Base-by-base conservation (phyloP, 2,797 vertebrate genomes). In the Cynopterus sphinx region DNA sequence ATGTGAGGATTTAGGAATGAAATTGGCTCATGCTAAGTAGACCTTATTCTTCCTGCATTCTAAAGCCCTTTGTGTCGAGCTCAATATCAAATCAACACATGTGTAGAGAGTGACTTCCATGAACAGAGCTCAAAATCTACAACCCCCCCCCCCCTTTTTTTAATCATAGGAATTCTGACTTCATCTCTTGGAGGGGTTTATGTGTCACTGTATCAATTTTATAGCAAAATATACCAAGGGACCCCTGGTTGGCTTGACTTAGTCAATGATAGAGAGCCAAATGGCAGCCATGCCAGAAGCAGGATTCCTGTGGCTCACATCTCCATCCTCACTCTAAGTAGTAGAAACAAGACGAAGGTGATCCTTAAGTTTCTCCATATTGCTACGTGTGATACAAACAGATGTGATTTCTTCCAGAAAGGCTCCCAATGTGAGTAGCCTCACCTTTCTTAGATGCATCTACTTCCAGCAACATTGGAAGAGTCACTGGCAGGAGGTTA, bases 111-210 rank as follows among this genome's bases (percentile, higher is more conserved):
- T 39, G 12, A 17, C 10, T 87, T 91, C 61, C 22, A 36, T 12
- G 6, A 49, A 70, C 13, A 70, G 13, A 61, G 26, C n/a, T 84
- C 41, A 71, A 96, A 95, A 91, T 28, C 61, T 71, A 67, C 73
- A 49, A 16, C 49, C 49, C 49, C 4, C 49, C 46, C 15, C 49
- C 46, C 46, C 11, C 46, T 51, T 59, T 75, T 79, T 41, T 81
- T 71, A 6, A 31, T 61, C 67, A 70, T 26, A 70, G 78, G 68
- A 95, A 93, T 93, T 95, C 71, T 95, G 89, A 91, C 57, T 94
- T 95, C 82, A 95, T 95, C 57, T 90, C 67, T 79, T 86, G 31
- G 78, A 97, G 90, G 82, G 49, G 70, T 46, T 93, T 91, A 24
- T 8, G 11, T 73, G 53, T 86, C 85, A 68, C 83, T 41, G 31